phyloP scores from a whole-genome alignment of 23 tunicate species.

The Trididemnum nubilum region DNA sequence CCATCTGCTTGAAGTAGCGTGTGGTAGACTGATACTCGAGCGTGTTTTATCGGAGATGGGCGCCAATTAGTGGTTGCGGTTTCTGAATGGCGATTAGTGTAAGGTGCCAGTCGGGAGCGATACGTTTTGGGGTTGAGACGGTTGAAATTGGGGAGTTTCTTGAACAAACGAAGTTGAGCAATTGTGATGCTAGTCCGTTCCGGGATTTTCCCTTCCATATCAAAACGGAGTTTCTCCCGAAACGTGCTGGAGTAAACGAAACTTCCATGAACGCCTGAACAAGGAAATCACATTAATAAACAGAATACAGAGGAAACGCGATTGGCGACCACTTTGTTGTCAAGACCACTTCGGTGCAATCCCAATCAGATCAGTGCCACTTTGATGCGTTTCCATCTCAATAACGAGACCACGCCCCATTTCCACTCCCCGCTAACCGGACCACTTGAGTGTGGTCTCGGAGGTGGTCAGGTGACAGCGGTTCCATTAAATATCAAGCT shows the following conservation, averaged over 20 bases:
- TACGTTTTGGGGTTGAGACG: background rate
- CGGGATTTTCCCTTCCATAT: constrained; percentile 85
- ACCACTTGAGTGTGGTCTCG: no score
- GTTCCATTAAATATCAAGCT: no score
- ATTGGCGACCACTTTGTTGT: no score
- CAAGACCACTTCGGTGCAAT: no score
- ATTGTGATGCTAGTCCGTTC: constrained; percentile 50
- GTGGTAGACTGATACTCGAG: constrained; percentile 73
- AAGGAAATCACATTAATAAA: background rate
- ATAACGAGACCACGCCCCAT: no score
- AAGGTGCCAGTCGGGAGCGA: background rate
- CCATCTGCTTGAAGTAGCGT: constrained; percentile 48
- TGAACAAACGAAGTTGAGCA: constrained; percentile 79
- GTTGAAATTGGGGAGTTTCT: constrained; percentile 67
- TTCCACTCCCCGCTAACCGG: no score
- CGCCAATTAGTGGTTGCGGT: constrained; percentile 25
- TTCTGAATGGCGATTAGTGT: constrained; percentile 16
- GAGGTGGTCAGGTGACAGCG: no score
- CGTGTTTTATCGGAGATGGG: constrained; percentile 38
- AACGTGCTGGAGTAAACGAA: constrained; percentile 77
- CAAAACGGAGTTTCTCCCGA: constrained; percentile 65
- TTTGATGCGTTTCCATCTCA: no score
- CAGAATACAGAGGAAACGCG: no score
- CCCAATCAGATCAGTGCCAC: no score
- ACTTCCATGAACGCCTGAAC: constrained; percentile 65